A percentile compares a stretch with the other conserved stretches of the same genome.
Conservation (phyloP, 2,888 invertebrate genomes). For the Drosophila putrida region DNA sequence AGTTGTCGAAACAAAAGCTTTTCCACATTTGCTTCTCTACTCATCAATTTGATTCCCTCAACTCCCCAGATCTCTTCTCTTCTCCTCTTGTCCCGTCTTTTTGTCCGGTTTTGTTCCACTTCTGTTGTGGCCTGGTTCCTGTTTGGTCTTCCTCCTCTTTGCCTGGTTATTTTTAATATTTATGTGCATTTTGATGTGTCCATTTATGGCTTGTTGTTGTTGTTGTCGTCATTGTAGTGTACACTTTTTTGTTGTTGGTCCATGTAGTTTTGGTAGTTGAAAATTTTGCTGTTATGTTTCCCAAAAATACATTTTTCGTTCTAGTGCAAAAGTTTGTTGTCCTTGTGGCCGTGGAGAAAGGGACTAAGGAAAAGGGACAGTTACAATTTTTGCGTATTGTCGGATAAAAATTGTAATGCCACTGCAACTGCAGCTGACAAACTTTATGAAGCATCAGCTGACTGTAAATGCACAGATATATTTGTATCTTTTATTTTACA, state of each 20-base stretch:
- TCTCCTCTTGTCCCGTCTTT: neutral
- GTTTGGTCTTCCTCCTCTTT: slow-evolving; percentile 23
- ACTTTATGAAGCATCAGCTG: slow-evolving; percentile 44
- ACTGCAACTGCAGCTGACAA: slow-evolving; percentile 48
- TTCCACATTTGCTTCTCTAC: slow-evolving; percentile 14
- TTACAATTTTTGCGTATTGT: slow-evolving; percentile 56
- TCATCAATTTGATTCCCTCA: neutral
- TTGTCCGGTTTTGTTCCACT: neutral
- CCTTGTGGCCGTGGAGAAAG: too few relatives aligned
- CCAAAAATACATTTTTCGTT: slow-evolving; percentile 49
- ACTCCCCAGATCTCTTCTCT: neutral
- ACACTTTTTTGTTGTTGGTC: slow-evolving; percentile 34
- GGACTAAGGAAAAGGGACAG: neutral
- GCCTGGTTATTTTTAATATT: slow-evolving; percentile 75
- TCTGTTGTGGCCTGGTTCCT: too few relatives aligned
- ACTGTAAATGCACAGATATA: slow-evolving; percentile 20
- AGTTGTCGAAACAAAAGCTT: slow-evolving; percentile 64
- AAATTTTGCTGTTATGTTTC: slow-evolving; percentile 57
- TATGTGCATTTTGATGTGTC: slow-evolving; percentile 80
- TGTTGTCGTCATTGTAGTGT: slow-evolving; percentile 19
- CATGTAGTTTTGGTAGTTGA: slow-evolving; percentile 42
- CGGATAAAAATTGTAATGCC: slow-evolving; percentile 64
- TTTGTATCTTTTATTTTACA: slow-evolving; percentile 5
- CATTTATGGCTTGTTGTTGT: slow-evolving; percentile 45
- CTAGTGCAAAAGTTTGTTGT: slow-evolving; percentile 49